Percentiles rank a stretch among this genome's conserved stretches.
Conservation (phyloP, 92 coral and sea anemone genomes). For the Porites lobata region DNA sequence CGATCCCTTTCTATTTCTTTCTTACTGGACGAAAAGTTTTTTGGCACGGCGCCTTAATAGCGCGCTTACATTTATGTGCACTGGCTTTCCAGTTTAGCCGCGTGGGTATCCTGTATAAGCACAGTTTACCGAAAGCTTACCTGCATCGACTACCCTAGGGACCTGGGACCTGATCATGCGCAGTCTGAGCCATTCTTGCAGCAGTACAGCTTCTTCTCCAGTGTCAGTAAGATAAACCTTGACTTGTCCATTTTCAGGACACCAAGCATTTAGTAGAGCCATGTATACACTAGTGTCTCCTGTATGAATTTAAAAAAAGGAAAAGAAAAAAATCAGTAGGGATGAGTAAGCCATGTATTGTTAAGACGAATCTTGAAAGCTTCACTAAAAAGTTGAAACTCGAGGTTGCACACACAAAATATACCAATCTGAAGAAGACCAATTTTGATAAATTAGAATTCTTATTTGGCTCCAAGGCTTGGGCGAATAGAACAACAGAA, state of each 20-base stretch:
- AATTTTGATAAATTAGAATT: too few species aligned
- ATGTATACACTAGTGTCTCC: constrained; percentile 71
- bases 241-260: constrained; percentile 90
- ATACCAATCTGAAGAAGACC: too few species aligned
- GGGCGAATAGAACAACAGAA: too few species aligned
- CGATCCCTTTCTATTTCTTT: too few species aligned
- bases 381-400: too few species aligned
- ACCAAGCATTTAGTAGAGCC: constrained; percentile 86
- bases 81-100: background rate
- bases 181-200: constrained; percentile 95
- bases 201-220: constrained; percentile 92
- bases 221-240: constrained; percentile 91
- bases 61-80: background rate
- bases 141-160: constrained; percentile 90
- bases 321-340: background rate
- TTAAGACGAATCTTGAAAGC: too few species aligned
- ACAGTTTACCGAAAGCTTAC: constrained; percentile 26
- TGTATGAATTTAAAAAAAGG: constrained; percentile 9
- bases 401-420: too few species aligned
- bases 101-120: background rate
- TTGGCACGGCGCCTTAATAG: too few species aligned
- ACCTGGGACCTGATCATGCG: constrained; percentile 94
- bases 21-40: too few species aligned
- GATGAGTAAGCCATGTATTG: background rate
- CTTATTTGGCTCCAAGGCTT: too few species aligned